Base-by-base conservation (phyloP, 2,888 invertebrate genomes). In the Drosophila suboccidentalis region DNA sequence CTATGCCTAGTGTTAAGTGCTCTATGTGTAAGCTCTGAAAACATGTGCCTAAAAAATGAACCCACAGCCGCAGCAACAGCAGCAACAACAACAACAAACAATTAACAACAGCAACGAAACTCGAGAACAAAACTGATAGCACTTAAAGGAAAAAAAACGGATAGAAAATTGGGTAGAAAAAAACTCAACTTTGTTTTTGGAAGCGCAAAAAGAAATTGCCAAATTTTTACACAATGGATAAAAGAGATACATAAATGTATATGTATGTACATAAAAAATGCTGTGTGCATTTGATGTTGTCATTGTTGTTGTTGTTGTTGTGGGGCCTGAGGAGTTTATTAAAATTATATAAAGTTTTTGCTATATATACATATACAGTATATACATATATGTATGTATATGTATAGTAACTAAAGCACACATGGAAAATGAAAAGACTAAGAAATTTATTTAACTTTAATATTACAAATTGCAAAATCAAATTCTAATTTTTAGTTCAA, bases 391-490 rank as follows among this genome's bases (percentile, higher is more conserved):
- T 71, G 55, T 65, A 57, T 36, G 38, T 46, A 58, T 89, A 84
- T 86, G 89, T 84, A 85, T 85, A 83, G 80, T 75, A 76, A 87
- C 83, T 83, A 77, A 84, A 90, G 90, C 87, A 87, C 87, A 87
- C 87, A 80, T 89, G 90, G 87, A 87, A 87, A 87, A 87, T 87
- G 90, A 87, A 90, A 87, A 87, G 90, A 90, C 90, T 90, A 88
- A 87, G 80, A 81, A 83, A 83, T 75, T 84, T 75, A 78, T 89
- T 87, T 84, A 87, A 83, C 50, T 71, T 73, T 75, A 81, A 79
- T 74, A 72, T 81, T 80, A 62, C 67, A 72, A 39, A 46, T 49
- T 55, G 59, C 43, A 83, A 83, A 85, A 85, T 75, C 71, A 73
- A 77, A 78, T 74, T 80, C 73, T 55, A 38, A 87, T 75, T 71